Evolutionary conservation across 2,888 invertebrate species (phyloP).

Genomic region (Dynastes hyllus): DNA sequence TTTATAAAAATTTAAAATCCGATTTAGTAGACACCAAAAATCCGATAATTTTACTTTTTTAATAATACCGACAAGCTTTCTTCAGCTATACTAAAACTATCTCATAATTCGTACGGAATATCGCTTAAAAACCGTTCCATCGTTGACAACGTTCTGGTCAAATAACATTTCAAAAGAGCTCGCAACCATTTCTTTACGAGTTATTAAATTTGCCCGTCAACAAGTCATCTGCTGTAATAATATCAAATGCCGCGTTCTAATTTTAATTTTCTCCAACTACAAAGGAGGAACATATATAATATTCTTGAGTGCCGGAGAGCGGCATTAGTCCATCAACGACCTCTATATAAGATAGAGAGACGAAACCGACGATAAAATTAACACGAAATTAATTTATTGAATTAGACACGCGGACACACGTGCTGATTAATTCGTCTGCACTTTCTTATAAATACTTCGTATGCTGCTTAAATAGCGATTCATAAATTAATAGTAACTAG

Average conservation of each 20-base stretch:
- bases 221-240: conserved; percentile 31
- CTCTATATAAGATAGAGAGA: conserved; percentile 10
- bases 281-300: conserved; percentile 30
- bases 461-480: not conserved
- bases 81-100: not conserved
- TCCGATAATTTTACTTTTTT: too few relatives aligned
- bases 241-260: conserved; percentile 37
- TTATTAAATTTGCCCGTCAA: conserved; percentile 37
- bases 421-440: conserved; percentile 28
- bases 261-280: conserved; percentile 42
- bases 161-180: conserved; percentile 32
- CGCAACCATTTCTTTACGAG: conserved; percentile 26
- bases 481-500: conserved; percentile 8
- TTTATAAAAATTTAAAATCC: too few relatives aligned
- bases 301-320: not conserved
- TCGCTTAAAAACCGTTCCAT: conserved; percentile 12
- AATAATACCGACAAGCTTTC: too few relatives aligned
- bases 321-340: conserved; percentile 36
- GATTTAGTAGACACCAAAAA: too few relatives aligned
- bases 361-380: conserved; percentile 32
- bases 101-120: conserved; percentile 12
- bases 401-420: not conserved
- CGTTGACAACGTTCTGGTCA: conserved; percentile 4
- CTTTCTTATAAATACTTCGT: conserved; percentile 7
- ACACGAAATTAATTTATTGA: conserved; percentile 47